Base-by-base conservation (phyloP, 2,797 vertebrate genomes). In the Muscicapa comitata region DNA sequence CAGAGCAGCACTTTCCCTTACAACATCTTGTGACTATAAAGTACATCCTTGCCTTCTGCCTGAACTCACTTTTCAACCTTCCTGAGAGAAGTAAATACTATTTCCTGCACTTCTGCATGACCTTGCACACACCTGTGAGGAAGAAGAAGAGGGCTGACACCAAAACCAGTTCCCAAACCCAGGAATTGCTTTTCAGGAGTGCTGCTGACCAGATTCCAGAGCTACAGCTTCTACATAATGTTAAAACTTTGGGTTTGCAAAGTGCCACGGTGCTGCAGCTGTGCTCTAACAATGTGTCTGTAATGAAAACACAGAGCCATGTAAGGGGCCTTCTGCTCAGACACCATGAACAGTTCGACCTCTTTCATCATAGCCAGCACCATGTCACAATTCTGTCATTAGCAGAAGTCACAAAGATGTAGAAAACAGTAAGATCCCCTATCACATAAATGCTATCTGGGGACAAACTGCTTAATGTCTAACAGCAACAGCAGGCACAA, bases 391-490 rank as follows among this genome's bases (percentile, higher is more conserved):
- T 62, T 86, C 77, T 76, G 79, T 88, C 72, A 72, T 53, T 77
- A 74, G 70, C 54, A 83, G 54, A 93, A 95, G 72, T 61, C 83
- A 84, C 57, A 84, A 48, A 92, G 59, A 82, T 38, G 57, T 15
- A 67, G 76, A 78, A 92, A 97, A 94, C 94, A 93, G 78, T 90
- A 47, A 91, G 81, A 83, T 68, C 65, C 26, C 66, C 4, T 82
- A 90, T 76, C 95, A 90, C 87, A 75, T 50, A 93, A 93, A 94
- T 10, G 35, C 65, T 74, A 90, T 70, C 90, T 65, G 61, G 85
- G 93, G 76, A 93, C 92, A 92, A 94, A 93, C 71, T 82, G 76
- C 78, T 85, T 67, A 72, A 92, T 40, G 45, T 73, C 86, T 92
- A 78, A 80, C 70, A 82, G 83, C 86, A 81, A 20, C 74, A 91